Evolutionary conservation across 2,888 invertebrate genomes (phyloP), one percentile per base, ranked within the genome.

Genomic region (Sarcophaga caerulescens): DNA sequence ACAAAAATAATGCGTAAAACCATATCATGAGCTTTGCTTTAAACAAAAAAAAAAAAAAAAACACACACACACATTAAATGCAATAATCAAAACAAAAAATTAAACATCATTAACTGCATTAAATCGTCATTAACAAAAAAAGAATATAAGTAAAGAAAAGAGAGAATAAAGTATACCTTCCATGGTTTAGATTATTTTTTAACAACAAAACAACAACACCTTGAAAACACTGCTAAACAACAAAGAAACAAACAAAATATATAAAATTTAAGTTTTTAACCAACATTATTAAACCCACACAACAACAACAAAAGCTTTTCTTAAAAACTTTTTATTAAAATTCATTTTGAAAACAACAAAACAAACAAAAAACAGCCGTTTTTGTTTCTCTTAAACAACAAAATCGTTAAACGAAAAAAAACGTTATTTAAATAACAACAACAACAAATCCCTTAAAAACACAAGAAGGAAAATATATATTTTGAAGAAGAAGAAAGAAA

Each of bases 1-100:
- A 68, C 59, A 59, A 60, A 12, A 65, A 66, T 71, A 52, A 80
- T 84, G 84, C 84, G 87, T 84, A 73, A 88, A 89, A 88, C 89
- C 91, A 91, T 91, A 91, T 91, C 91, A 91, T 90, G 89, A 90
- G 91, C 90, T 91, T 91, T 90, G 91, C 91, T 90, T 90, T 88
- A 88, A 60, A 79, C 52, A 70, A 19, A 68, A 74, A 75, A 69
- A 11, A 69, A 76, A 66, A 62, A 12, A 14, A n/a, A 74, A 52
- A 73, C 21, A 73, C 19, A 52, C 17, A 8, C 47, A 14, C 25
- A 57, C 71, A 74, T 77, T 69, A 69, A 59, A 69, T 62, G 81
- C 81, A 85, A 78, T 81, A 84, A 78, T 84, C 71, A 85, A 81
- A 87, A 63, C 35, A 84, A 73, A 12, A 68, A 35, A 78, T 65